Base-by-base conservation (phyloP, 2,888 invertebrate species). In the Tenthredo scrophulariae region DNA sequence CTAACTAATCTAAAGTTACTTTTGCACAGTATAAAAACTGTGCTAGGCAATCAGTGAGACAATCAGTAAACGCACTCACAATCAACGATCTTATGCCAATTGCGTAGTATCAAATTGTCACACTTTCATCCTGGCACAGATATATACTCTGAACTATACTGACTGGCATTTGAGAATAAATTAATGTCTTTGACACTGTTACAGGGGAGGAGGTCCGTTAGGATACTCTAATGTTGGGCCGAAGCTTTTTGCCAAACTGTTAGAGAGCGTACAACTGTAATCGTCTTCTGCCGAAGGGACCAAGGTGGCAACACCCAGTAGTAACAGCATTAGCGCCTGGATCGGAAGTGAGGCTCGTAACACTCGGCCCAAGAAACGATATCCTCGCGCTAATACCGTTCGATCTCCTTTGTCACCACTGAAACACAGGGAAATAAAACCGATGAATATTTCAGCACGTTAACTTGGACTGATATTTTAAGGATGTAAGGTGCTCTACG, bases 121-220 rank as follows among this genome's bases (percentile, higher is more conserved):
- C 46, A 67, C 83, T 83, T 29, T 67, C 33, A 65, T 67, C 46
- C 67, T 18, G 37, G 67, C 67, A 33, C 26, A 46, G 67, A 37
- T 80, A 7, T 18, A 83, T 67, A 46, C 83, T 83, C 46, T 83
- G 46, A 83, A 80, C 80, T 80, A 80, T 83, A 67, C 46, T 70
- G 83, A 83, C 83, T 70, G 83, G 83, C 83, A 83, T 83, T 33
- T 50, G 43, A 70, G 46, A 46, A 67, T 15, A 83, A 83, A 83
- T 83, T 70, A 83, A 83, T 33, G 46, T 83, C 33, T 67, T 70
- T 83, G 67, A 70, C 70, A 54, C 46, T 62, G 85, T 94, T 96
- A 98, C 86, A 97, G 96, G 84, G 99, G 99, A 85, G 99, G 99
- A 79, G 98, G 98, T 87, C 99, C 98, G 92, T 98, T 97, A 33